Conservation (phyloP, 1,140 invertebrate genomes). For the Leguminivora glycinivorella region DNA sequence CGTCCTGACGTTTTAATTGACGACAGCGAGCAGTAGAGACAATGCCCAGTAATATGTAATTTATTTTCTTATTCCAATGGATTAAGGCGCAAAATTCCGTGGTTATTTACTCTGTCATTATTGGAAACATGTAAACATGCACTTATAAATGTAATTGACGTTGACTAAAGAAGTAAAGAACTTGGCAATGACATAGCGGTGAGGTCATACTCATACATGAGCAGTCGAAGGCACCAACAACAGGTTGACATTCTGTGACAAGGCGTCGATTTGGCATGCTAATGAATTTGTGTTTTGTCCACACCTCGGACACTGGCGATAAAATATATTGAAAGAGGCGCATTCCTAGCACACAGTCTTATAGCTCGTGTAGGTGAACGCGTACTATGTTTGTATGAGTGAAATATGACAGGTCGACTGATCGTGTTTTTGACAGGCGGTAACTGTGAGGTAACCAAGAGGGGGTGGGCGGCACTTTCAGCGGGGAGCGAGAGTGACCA, state of each 20-base stretch:
- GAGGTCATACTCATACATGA: neutral
- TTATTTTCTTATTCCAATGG: neutral
- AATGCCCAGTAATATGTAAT: neutral
- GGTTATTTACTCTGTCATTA: neutral
- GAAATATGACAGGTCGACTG: no score
- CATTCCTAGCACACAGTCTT: no score
- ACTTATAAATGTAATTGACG: neutral
- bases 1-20: no score
- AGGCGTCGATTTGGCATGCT: neutral
- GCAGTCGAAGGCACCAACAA: neutral
- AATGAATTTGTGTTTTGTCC: neutral
- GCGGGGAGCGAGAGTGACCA: no score
- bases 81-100: neutral
- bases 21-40: no score
- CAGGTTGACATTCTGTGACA: neutral
- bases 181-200: slow-evolving; percentile 2
- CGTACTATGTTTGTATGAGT: no score
- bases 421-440: no score
- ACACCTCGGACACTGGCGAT: no score
- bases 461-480: no score
- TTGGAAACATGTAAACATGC: neutral
- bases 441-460: no score
- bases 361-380: no score
- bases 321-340: no score
- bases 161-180: neutral